These are phyloP conservation scores for Dinothrombium tinctorium DNA, from an alignment of 1,140 invertebrate species.

Conservation along the genomic window DNA sequence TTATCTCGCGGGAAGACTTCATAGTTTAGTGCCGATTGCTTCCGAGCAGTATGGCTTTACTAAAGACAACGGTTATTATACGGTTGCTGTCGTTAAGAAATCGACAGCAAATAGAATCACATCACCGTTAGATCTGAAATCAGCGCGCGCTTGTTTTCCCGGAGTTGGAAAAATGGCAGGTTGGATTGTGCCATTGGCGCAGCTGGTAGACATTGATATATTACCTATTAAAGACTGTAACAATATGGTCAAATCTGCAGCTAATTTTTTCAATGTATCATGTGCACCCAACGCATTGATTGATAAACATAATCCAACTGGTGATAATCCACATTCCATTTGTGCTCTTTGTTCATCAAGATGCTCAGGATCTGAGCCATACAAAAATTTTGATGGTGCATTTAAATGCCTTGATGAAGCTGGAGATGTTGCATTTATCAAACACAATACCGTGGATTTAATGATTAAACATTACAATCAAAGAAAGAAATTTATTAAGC, in stretches of 20 bases:
- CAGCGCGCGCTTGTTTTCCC: constrained; percentile 60
- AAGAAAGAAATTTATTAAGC: constrained; percentile 18
- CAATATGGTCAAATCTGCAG: constrained; percentile 79
- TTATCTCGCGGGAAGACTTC: constrained; percentile 68
- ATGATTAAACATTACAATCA: constrained; percentile 26
- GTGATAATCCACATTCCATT: constrained; percentile 49
- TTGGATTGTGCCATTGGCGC: constrained; percentile 67
- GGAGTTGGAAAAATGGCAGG: constrained; percentile 72
- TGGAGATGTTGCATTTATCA: constrained; percentile 64
- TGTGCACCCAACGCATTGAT: constrained; percentile 77
- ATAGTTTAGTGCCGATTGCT: constrained; percentile 71
- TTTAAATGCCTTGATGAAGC: constrained; percentile 17
- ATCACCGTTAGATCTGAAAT: constrained; percentile 32
- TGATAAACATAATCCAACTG: constrained; percentile 81
- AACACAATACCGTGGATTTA: constrained; percentile 55
- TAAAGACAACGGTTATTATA: constrained; percentile 27
- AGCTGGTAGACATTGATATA: constrained; percentile 14
- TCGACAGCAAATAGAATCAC: constrained; percentile 33
- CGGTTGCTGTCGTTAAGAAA: constrained; percentile 60
- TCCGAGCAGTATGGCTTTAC: constrained; percentile 20
- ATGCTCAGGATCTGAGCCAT: constrained; percentile 64
- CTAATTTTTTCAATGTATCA: constrained; percentile 63
- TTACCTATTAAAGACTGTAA: constrained; percentile 39
- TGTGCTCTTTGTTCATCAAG: constrained; percentile 53
- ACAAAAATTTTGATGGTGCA: constrained; percentile 46